phyloP scores from a whole-genome alignment of 2,113 vertebrate species.

The Ramphastos sulfuratus region DNA sequence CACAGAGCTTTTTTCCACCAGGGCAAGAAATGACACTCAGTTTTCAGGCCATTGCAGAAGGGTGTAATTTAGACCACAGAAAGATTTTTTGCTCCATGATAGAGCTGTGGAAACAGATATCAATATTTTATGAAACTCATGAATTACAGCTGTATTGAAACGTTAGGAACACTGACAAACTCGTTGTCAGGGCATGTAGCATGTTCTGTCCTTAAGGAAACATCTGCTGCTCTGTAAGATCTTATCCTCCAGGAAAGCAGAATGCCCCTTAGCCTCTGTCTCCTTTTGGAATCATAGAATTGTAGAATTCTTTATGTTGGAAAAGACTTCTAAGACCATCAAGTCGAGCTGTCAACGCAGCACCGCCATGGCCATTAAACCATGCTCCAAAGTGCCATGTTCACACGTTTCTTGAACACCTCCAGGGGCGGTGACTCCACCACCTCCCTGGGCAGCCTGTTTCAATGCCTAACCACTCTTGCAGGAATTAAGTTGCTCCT shows the following conservation, averaged over 20 bases:
- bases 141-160: constrained; percentile 60
- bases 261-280: background rate
- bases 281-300: background rate
- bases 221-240: background rate
- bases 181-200: background rate
- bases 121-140: constrained; percentile 67
- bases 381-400: too few species aligned
- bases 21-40: constrained; percentile 7
- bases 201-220: background rate
- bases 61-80: constrained; percentile 61
- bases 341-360: too few species aligned
- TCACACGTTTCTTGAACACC: too few species aligned
- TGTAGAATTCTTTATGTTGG: too few species aligned
- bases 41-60: background rate
- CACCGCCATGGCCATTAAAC: too few species aligned
- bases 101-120: constrained; percentile 27
- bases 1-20: constrained; percentile 21
- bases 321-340: too few species aligned
- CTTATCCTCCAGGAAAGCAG: background rate
- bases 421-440: too few species aligned
- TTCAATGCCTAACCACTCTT: too few species aligned
- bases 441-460: too few species aligned
- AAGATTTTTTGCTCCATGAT: constrained; percentile 28
- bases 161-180: constrained; percentile 36
- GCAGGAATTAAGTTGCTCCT: too few species aligned